phyloP scores from a whole-genome alignment of 2,888 invertebrate species.

The Eucera pruinosa region DNA sequence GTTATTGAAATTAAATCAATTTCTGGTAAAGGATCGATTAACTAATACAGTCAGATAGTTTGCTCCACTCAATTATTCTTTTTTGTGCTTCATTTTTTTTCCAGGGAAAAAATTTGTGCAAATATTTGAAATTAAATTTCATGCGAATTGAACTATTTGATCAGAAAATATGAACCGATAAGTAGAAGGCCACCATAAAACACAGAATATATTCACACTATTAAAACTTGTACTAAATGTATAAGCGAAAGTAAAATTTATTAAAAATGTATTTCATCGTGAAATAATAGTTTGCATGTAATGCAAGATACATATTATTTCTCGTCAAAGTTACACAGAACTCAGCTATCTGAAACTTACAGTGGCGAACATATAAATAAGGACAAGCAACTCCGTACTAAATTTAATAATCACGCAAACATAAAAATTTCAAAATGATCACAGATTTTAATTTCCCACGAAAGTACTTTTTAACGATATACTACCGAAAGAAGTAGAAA shows the following conservation, averaged over 20 bases:
- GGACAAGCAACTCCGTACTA: no score
- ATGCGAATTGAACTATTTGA: slow-evolving; percentile 8
- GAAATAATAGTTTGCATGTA: background rate
- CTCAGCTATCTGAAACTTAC: no score
- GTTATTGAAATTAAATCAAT: background rate
- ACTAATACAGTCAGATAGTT: slow-evolving; percentile 8
- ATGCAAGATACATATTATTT: background rate
- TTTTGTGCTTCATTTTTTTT: slow-evolving; percentile 26
- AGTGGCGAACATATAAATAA: no score
- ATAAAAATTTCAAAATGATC: no score
- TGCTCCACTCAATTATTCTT: slow-evolving; percentile 34
- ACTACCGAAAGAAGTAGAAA: no score
- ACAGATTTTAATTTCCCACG: no score
- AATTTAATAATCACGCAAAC: no score
- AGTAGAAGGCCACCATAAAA: background rate
- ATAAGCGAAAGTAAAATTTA: background rate
- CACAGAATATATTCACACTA: background rate
- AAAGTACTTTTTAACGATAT: no score
- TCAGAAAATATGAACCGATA: slow-evolving; percentile 4
- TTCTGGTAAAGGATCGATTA: background rate
- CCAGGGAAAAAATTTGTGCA: background rate
- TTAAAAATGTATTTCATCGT: background rate
- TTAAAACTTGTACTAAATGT: background rate
- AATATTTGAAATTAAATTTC: slow-evolving; percentile 35
- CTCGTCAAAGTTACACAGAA: background rate